A percentile compares a stretch with the other conserved stretches of the same genome.
Evolutionary conservation across 2,113 vertebrate species (phyloP).

Genomic region (Caloenas nicobarica): DNA sequence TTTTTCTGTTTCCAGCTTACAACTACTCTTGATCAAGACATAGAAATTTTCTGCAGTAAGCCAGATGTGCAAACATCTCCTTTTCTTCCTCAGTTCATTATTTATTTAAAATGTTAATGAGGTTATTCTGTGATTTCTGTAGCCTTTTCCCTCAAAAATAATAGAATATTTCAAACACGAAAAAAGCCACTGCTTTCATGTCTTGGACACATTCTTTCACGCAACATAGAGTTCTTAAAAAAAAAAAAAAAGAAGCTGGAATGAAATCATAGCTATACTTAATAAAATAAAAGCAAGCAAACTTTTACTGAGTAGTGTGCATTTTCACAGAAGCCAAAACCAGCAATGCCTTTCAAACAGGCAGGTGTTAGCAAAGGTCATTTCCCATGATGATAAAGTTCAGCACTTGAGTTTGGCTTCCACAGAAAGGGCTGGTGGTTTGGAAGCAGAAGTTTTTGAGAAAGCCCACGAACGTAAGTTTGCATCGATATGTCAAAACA

Average conservation of each 20-base stretch:
- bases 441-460: neutral
- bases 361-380: neutral
- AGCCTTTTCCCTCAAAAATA: neutral
- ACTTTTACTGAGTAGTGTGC: neutral
- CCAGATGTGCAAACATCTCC: neutral
- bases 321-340: constrained; percentile 3
- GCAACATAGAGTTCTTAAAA: neutral
- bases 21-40: neutral
- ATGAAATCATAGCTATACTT: neutral
- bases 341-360: neutral
- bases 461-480: neutral
- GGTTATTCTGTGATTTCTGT: constrained; percentile 11
- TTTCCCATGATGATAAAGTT: neutral
- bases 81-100: neutral
- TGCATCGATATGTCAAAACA: neutral
- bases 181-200: neutral
- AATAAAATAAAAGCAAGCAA: neutral
- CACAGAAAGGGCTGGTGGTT: neutral
- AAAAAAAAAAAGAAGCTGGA: neutral
- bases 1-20: neutral
- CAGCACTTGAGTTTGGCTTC: neutral
- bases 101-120: constrained; percentile 21
- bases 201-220: neutral
- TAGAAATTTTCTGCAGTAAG: neutral
- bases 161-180: neutral